Conservation (phyloP, 2,797 vertebrate species). For the Microctenopoma steveboyesi region DNA sequence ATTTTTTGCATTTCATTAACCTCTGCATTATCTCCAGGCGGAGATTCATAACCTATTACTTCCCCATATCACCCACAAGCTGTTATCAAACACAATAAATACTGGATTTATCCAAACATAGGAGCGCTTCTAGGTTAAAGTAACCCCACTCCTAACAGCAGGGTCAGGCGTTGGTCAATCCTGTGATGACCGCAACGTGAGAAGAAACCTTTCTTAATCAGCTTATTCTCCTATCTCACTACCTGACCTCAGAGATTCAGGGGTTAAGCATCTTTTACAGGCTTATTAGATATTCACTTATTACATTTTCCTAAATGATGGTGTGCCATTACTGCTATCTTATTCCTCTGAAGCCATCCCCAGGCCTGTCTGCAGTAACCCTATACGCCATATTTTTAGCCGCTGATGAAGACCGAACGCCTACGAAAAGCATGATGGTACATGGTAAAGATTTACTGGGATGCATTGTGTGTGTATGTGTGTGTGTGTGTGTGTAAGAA, state of each 20-base stretch:
- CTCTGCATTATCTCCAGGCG: conserved; percentile 51
- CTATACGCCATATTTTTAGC: conserved; percentile 62
- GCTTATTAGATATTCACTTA: conserved; percentile 81
- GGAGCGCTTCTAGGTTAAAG: conserved; percentile 31
- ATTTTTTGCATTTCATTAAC: conserved; percentile 66
- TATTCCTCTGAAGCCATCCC: conserved; percentile 63
- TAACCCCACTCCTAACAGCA: conserved; percentile 46
- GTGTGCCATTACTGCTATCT: conserved; percentile 72
- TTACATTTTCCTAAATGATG: conserved; percentile 79
- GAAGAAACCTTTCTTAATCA: conserved; percentile 69
- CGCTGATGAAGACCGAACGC: conserved; percentile 68
- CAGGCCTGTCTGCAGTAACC: conserved; percentile 62
- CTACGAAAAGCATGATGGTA: conserved; percentile 58
- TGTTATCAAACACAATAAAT: conserved; percentile 62
- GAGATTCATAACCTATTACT: conserved; percentile 58
- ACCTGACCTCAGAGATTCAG: conserved; percentile 62
- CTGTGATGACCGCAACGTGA: conserved; percentile 70
- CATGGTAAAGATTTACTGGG: conserved; percentile 58
- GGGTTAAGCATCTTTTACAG: conserved; percentile 77
- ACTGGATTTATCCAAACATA: conserved; percentile 56
- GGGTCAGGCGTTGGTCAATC: conserved; percentile 74
- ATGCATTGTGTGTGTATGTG: conserved; percentile 21
- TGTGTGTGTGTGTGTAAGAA: conserved; percentile 19
- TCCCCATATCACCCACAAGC: conserved; percentile 51
- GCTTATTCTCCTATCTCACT: conserved; percentile 64